Conservation (phyloP, 2,888 invertebrate species). For the Andrena fulva region DNA sequence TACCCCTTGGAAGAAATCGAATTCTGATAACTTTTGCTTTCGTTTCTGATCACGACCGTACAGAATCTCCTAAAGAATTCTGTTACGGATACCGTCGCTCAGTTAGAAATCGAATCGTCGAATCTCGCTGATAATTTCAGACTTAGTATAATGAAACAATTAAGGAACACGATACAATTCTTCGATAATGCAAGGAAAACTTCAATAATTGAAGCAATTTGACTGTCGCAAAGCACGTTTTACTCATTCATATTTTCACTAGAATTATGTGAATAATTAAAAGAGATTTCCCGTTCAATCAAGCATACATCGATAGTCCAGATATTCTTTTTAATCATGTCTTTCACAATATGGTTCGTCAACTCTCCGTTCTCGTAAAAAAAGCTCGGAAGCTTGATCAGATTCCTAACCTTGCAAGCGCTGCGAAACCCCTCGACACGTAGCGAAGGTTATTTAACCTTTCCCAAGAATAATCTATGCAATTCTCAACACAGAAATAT, state of each 20-base stretch:
- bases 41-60: constrained; percentile 5
- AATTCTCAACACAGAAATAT: neutral
- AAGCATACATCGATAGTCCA: too few species aligned
- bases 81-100: neutral
- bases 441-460: neutral
- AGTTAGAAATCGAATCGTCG: neutral
- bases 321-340: too few species aligned
- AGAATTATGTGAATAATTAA: too few species aligned
- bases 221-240: neutral
- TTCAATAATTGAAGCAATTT: neutral
- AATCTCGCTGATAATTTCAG: neutral
- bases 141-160: neutral
- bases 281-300: too few species aligned
- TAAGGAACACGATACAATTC: neutral
- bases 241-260: too few species aligned
- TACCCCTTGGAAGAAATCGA: constrained; percentile 46
- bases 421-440: neutral
- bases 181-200: neutral
- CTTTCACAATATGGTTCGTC: too few species aligned
- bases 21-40: constrained; percentile 59
- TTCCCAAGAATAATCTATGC: neutral
- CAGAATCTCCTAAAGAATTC: neutral
- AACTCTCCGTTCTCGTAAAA: neutral
- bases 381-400: neutral
- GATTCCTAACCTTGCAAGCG: neutral